Evolutionary conservation across 2,797 vertebrate species (phyloP), one percentile per base, ranked within the genome.

Genomic region (Nyctalus aviator): DNA sequence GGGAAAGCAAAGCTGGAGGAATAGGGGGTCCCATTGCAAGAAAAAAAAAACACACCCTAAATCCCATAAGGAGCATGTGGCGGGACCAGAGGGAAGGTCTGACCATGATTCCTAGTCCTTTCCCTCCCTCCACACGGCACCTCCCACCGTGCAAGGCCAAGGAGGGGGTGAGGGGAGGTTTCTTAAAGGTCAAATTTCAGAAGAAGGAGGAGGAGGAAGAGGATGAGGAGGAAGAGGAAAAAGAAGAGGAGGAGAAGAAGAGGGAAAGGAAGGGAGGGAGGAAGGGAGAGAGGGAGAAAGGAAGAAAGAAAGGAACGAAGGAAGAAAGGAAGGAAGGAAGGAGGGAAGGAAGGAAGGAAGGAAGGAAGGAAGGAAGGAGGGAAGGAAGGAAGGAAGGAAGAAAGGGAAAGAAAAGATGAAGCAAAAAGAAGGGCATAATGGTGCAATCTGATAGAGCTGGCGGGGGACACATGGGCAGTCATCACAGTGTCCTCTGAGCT

Each of bases 1-100:
- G 18, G 66, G 59, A 35, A 46, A 48, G 41, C 25, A 50, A 75
- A 44, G 77, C 9, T 1, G 14, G 35, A n/a, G 46, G 12, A 8
- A 17, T 11, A 6, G 4, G 41, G 23, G 21, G 25, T 30, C 37
- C 2, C 14, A 25, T 1, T 12, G 27, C 1, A n/a, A n/a, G 11
- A 44, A 75, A 64, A 21, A 59, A n/a, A n/a, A n/a, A n/a, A n/a
- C n/a, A n/a, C n/a, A 37, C 53, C 50, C 62, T 32, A 62, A 10
- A 6, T 35, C 30, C 75, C 9, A 2, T 1, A 27, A 76, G 46
- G 75, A 35, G 35, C 0, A 0, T 5, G 41, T 3, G 35, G 27
- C 3, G 1, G 15, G 18, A 48, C 5, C 2, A 20, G 37, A 18
- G 30, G 6, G 35, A 21, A 13, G 50, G 35, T 32, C 10, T 4